phyloP scores from a whole-genome alignment of 2,113 vertebrate species.

The Pseudorasbora parva region DNA sequence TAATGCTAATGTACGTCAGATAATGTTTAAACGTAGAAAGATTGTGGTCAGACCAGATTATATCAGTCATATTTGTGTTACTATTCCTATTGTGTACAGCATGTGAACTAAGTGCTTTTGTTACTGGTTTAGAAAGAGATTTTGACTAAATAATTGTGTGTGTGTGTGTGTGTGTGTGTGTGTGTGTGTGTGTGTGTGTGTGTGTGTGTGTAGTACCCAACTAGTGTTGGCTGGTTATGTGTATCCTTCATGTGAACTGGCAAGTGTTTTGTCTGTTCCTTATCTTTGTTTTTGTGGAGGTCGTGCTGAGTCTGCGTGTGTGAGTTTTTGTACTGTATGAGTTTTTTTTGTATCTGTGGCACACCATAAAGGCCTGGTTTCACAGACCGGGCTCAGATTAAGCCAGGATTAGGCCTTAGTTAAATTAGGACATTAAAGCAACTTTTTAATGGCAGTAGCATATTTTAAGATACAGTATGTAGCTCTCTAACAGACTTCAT shows the following conservation, averaged over 20 bases:
- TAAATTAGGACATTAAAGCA: too few relatives aligned
- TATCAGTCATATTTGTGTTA: not conserved
- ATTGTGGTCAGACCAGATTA: not conserved
- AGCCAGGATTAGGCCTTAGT: too few relatives aligned
- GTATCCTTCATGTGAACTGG: not conserved
- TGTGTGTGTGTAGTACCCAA: not conserved
- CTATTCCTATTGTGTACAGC: not conserved
- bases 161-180: not conserved
- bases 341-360: not conserved
- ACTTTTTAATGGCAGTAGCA: too few relatives aligned
- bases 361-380: not conserved
- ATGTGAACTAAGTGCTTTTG: not conserved
- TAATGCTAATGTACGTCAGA: not conserved
- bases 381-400: too few relatives aligned
- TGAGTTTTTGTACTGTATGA: not conserved
- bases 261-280: not conserved
- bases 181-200: not conserved
- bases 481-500: too few relatives aligned
- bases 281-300: not conserved
- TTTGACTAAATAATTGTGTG: slow-evolving; percentile 6
- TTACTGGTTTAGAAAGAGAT: not conserved
- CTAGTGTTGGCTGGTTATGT: too few relatives aligned
- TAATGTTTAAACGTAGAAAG: not conserved
- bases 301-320: not conserved
- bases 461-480: too few relatives aligned